Conservation (phyloP, 2,113 vertebrate species). For the Hylia prasina region DNA sequence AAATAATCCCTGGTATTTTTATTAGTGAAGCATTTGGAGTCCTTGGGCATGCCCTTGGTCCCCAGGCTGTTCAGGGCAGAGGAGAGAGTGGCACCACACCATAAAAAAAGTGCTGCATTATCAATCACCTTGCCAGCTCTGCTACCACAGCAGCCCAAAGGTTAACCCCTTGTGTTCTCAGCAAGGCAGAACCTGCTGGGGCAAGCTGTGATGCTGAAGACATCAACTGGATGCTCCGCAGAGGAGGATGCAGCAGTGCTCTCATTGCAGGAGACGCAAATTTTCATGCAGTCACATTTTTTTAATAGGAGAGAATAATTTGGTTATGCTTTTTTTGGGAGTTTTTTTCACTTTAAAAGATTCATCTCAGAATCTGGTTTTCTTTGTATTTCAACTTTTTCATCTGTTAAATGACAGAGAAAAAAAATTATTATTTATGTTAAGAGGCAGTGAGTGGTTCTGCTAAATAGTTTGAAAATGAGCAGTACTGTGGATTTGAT, state of each 20-base stretch:
- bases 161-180: not conserved
- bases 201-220: not conserved
- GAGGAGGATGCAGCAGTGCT: not conserved
- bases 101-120: not conserved
- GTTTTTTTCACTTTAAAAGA: not conserved
- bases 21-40: not conserved
- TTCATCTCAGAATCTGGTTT: not conserved
- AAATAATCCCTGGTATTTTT: not conserved
- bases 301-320: not conserved
- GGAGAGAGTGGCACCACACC: not conserved
- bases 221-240: fast-evolving
- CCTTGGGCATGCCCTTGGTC: not conserved
- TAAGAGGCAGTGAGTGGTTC: not conserved
- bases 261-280: not conserved
- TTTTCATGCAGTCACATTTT: not conserved
- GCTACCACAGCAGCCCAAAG: not conserved
- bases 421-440: not conserved
- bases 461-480: not conserved
- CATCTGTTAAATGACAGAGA: not conserved
- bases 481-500: not conserved
- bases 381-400: not conserved
- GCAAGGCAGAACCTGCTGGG: not conserved
- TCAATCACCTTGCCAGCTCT: not conserved
- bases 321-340: not conserved
- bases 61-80: not conserved